Base-by-base conservation (phyloP, 2,797 vertebrate genomes). In the Catamblyrhynchus diadema region DNA sequence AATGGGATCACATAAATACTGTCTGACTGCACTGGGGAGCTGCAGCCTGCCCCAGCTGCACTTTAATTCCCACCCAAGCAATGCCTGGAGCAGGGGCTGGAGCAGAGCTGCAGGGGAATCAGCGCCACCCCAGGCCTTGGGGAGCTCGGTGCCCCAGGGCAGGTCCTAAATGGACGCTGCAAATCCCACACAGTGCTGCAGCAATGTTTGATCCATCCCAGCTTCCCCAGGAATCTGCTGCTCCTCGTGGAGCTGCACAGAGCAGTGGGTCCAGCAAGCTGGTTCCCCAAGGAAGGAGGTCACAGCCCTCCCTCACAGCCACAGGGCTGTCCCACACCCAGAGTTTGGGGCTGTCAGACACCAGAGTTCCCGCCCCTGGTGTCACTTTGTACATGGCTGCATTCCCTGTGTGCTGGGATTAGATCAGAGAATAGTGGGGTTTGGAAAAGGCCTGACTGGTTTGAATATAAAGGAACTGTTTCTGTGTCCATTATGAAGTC, bases 81-180 rank as follows among this genome's bases (percentile, higher is more conserved):
- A 18, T 4, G 70, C 37, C 10, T 3, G 16, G 54, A n/a, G 3
- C 30, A 17, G 2, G 4, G 23, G n/a, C 20, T 6, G 35, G n/a
- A 22, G 6, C 9, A 0, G 66, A 72, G 62, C 83, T 48, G 3
- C 57, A 23, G 80, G 83, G 67, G 3, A 44, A 5, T 5, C 12
- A 3, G 32, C 30, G 72, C 5, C 54, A 24, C 66, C 23, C 16
- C 20, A 27, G 48, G 41, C 3, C 2, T 2, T 0, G 24, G 18
- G 59, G 64, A 12, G 23, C 33, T 9, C 32, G 5, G 20, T 3
- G 42, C 30, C 79, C 2, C 57, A 9, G 56, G 3, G 10, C 44
- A 27, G 82, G 2, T 5, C 19, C 8, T 1, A 2, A 2, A 1
- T 15, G 41, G 18, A 14, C 6, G 1, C 59, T n/a, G 12, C 32